Evolutionary conservation across 2,797 vertebrate genomes (phyloP).

Genomic region (Cygnus olor): DNA sequence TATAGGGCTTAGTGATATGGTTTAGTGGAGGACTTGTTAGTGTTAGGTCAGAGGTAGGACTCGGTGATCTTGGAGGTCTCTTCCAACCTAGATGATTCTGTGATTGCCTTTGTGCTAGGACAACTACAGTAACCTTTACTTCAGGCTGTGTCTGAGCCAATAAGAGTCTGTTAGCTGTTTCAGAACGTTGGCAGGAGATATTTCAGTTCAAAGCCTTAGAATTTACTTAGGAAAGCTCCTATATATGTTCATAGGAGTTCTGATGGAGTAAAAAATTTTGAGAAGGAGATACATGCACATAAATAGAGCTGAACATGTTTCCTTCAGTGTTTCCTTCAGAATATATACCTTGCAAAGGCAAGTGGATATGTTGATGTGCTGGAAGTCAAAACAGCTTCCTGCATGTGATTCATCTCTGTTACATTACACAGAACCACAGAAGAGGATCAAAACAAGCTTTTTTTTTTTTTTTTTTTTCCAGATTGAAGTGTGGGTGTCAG

Average conservation of each 20-base stretch:
- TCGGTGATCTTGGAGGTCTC: background rate
- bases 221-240: background rate
- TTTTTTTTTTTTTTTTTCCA: background rate
- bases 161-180: background rate
- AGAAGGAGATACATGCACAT: background rate
- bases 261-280: background rate
- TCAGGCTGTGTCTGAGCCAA: background rate
- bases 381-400: conserved; percentile 59
- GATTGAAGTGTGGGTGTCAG: conserved; percentile 47
- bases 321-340: background rate
- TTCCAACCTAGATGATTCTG: background rate
- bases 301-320: background rate
- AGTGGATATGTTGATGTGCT: conserved; percentile 50
- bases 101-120: background rate
- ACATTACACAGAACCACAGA: conserved; percentile 20
- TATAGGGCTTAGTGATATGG: too few relatives aligned
- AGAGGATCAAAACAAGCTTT: conserved; percentile 18
- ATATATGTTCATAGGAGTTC: background rate
- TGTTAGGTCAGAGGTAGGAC: too few relatives aligned
- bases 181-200: background rate
- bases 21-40: too few relatives aligned
- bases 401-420: conserved; percentile 22
- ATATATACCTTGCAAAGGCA: background rate
- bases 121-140: background rate
- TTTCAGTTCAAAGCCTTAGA: background rate